Percentiles rank a stretch among this genome's conserved stretches.
Evolutionary conservation across 92 coral and sea anemone genomes (phyloP).

Genomic region (Epizoanthus stellaris): DNA sequence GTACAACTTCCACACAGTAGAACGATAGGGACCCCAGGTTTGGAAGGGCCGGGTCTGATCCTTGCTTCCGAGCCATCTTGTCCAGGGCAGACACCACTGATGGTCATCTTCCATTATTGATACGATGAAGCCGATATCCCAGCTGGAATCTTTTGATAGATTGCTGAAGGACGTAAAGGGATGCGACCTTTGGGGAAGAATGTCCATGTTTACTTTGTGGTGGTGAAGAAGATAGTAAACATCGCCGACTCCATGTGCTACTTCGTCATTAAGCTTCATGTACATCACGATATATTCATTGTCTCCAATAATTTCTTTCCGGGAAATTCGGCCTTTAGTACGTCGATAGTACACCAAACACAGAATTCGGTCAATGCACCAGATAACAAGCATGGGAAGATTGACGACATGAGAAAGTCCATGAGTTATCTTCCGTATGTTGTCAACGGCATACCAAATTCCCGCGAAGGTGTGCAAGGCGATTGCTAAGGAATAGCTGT

Average conservation of each 20-base stretch:
- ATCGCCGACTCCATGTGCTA: constrained; percentile 48
- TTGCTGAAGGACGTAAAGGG: constrained; percentile 67
- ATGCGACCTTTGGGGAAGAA: constrained; percentile 61
- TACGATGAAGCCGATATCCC: constrained; percentile 65
- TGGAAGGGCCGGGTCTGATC: constrained; percentile 11
- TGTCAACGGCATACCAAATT: constrained; percentile 62
- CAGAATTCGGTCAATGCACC: constrained; percentile 61
- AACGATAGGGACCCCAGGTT: constrained; percentile 70
- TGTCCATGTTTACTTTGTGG: constrained; percentile 9
- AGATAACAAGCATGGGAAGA: constrained; percentile 57
- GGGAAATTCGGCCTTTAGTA: constrained; percentile 34
- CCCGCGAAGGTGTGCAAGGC: constrained; percentile 56
- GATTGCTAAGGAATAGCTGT: constrained; percentile 65
- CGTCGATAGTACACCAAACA: constrained; percentile 54
- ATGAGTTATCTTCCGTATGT: constrained; percentile 66
- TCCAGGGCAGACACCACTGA: constrained; percentile 56
- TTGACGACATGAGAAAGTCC: constrained; percentile 59
- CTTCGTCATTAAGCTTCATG: constrained; percentile 30
- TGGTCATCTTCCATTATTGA: constrained; percentile 53
- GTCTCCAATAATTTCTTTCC: constrained; percentile 49
- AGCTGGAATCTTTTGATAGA: constrained; percentile 43
- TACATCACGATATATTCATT: constrained; percentile 53
- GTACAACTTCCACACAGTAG: constrained; percentile 55
- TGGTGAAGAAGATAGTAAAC: constrained; percentile 54
- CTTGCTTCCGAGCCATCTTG: constrained; percentile 55